Base-by-base conservation (phyloP, 2,797 vertebrate genomes). In the Miichthys miiuy region DNA sequence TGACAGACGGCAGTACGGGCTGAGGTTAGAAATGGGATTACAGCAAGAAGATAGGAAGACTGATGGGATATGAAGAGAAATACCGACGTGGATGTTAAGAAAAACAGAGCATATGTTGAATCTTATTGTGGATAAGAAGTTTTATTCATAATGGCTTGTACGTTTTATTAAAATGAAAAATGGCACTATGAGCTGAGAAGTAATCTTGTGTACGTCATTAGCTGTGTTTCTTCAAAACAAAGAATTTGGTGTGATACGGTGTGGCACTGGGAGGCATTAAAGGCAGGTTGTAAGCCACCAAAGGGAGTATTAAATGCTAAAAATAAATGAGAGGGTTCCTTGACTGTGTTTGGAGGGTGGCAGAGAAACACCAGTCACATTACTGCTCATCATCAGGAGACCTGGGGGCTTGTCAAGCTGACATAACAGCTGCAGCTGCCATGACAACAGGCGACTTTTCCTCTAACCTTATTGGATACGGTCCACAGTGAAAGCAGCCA, bases 371-470 rank as follows among this genome's bases (percentile, higher is more conserved):
- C 54, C 41, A 11, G 67, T 41, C 60, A 50, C 77, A 83, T 80
- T 44, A 23, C 72, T 68, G 77, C 64, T 83, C 66, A 70, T 89
- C 78, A 85, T 84, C 65, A 57, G 56, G 21, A 56, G 38, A 58
- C 42, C 4, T 11, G 64, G 12, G 2, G 51, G 47, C 23, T 68
- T 67, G 74, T 79, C 75, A 85, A 68, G 55, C 63, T 52, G 21
- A 75, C 76, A 44, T 62, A 77, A 80, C 68, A 77, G 72, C 81
- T 79, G 80, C 67, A 67, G 88, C 82, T 81, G 72, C 82, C 75
- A 88, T 86, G 77, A 81, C 83, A 72, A 85, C 85, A 82, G 83
- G 68, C 77, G 68, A 65, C 38, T 79, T 75, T 81, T 68, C 30
- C 81, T 68, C 20, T 12, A 77, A 54, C 52, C 50, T 64, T 51